Base-by-base conservation (phyloP, 2,797 vertebrate genomes). In the Odontamblyopus rebecca region DNA sequence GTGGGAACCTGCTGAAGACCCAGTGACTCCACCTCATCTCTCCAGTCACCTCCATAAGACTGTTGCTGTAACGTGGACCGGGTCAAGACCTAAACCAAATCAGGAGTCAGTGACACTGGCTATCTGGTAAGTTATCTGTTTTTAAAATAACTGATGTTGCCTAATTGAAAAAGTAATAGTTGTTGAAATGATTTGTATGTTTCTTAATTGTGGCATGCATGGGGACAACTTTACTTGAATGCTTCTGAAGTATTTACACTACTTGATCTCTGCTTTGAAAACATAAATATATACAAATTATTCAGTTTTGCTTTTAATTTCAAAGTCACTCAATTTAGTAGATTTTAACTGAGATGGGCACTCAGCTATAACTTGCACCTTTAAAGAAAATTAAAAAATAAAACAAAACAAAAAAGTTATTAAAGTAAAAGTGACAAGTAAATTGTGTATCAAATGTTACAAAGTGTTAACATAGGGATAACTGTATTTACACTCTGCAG, bases 1-100 rank as follows among this genome's bases (percentile, higher is more conserved):
- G 89, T 94, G 95, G 79, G 86, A 93, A 86, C 93, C 91, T 62
- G 82, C 88, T 88, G 84, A 85, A 81, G 79, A 76, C 79, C 50
- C 48, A 54, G 15, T 30, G 29, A 18, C 76, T 67, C 81, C 85
- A 81, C 75, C 66, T 79, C 86, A 81, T 88, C 89, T 74, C 82
- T 69, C 78, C 82, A 81, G 85, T 85, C 81, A 85, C 72, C 75
- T 86, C 82, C 66, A 77, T 76, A 73, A 79, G 77, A 84, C 71
- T 80, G 81, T 78, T 75, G 67, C 80, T 84, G 77, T 76, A 79
- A 81, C 72, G 81, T 70, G 67, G 41, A 71, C 75, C 30, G 19
- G 69, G 63, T 51, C 44, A 41, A 59, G 75, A 83, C 64, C 73
- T 62, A 32, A 29, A 29, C 61, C 80, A 74, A 23, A 68, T 50